Evolutionary conservation across 2,113 vertebrate genomes (phyloP), one percentile per base, ranked within the genome.

Genomic region (Falco punctatus): DNA sequence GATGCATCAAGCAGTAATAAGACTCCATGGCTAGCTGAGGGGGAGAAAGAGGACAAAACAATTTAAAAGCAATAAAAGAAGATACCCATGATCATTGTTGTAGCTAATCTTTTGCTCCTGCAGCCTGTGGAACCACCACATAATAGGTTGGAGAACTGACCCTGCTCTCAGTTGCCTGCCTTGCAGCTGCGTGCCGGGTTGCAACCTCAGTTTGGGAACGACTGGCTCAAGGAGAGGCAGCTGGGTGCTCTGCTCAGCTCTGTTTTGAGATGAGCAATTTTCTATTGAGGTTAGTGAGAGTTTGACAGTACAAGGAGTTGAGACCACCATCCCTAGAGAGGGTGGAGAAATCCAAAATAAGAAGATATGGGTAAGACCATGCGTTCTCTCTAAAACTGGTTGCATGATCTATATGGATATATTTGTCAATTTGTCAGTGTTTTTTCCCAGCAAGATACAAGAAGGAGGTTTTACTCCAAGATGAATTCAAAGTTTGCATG

Each of bases 51-150:
- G 42, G 44, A 88, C 55, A 90, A 86, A 96, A 93, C 88, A 95
- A 82, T 59, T 90, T 92, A 91, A 92, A 93, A 86, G 85, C 62
- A 74, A 48, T 85, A 91, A 92, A 95, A 91, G 75, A 59, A 93
- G 95, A 92, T 92, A 85, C 42, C 42, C 72, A 61, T 1, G 14
- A n/a, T 90, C 48, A 52, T 66, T 72, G 70, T 9, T 72, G 52
- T 42, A 80, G 80, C 69, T 86, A 90, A 78, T 49, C 67, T 79
- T 92, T 90, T 88, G 61, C 71, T 95, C 55, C 77, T 5, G 13
- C 46, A 65, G 46, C 58, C 70, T 55, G 17, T 70, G 73, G 77
- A 94, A 64, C 33, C 46, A 65, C 40, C 40, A 61, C 54, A 51
- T 32, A 93, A 94, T 40, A 75, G 89, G 38, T 3, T 65, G 81